Base-by-base conservation (phyloP, 2,113 vertebrate species). In the Lepisosteus oculatus region DNA sequence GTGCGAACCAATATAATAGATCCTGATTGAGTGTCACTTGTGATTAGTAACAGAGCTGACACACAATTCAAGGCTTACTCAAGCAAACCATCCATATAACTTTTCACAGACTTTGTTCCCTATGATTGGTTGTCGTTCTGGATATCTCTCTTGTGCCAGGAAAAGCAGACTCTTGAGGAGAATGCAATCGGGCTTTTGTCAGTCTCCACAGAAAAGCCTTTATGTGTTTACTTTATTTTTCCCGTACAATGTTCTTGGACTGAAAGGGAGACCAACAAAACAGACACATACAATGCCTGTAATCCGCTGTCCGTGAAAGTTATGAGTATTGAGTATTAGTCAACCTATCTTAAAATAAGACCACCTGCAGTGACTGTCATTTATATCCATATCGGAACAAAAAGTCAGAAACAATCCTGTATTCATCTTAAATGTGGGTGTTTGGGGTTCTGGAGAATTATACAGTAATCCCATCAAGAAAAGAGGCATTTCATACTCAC, bases 141-240 rank as follows among this genome's bases (percentile, higher is more conserved):
- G 15, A 68, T 68, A 59, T 44, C 9, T 55, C 55, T 61, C 42
- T 72, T 67, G 61, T 14, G 47, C 54, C 65, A 45, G 56, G 43
- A 44, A 6, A 14, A 42, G 55, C 64, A 8, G 44, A 8, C 45
- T 51, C 57, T 47, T 41, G 9, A 44, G 56, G 14, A 45, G n/a
- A 29, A 3, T 41, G 29, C 41, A 51, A 7, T 14, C 61, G 64
- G 72, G 65, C 43, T 65, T 59, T 45, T 42, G 43, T 42, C 45
- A n/a, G 15, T 8, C 43, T 29, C 45, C 15, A 11, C 13, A 13
- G 51, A 12, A 9, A 57, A 55, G 67, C 11, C 66, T 55, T 67
- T 61, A 41, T 61, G 66, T 72, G 55, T 67, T 68, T 67, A 43
- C 29, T 59, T 14, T 59, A 11, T 62, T 65, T 62, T 55, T 55